Evolutionary conservation across 2,797 vertebrate species (phyloP).

Genomic region (Pogoniulus pusillus): DNA sequence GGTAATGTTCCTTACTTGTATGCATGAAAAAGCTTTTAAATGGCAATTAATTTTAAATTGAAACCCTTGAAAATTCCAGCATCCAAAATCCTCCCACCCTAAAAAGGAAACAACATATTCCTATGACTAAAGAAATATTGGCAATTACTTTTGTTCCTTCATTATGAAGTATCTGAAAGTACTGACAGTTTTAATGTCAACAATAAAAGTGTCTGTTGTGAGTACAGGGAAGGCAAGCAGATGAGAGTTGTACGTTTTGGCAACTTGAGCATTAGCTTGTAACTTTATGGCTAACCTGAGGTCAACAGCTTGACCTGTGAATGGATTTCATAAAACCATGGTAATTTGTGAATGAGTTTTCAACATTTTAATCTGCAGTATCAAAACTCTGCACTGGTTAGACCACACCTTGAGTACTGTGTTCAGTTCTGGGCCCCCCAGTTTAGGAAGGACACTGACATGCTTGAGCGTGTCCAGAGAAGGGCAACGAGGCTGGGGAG

Average conservation of each 20-base stretch:
- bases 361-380: neutral
- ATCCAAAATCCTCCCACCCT: fast-evolving
- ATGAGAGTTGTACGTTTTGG: neutral
- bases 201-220: neutral
- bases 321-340: neutral
- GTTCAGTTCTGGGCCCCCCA: no score
- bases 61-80: neutral
- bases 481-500: no score
- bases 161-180: neutral
- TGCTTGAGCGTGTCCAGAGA: no score
- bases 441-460: no score
- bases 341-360: neutral
- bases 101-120: neutral
- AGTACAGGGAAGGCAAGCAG: neutral
- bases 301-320: neutral
- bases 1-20: neutral
- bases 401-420: no score
- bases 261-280: neutral
- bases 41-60: neutral
- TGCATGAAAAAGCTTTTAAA: neutral
- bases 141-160: neutral
- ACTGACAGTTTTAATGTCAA: neutral
- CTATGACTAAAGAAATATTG: neutral
- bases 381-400: neutral
- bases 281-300: neutral